phyloP scores from a whole-genome alignment of 2,113 vertebrate genomes.

The Sylvilagus bachmani region DNA sequence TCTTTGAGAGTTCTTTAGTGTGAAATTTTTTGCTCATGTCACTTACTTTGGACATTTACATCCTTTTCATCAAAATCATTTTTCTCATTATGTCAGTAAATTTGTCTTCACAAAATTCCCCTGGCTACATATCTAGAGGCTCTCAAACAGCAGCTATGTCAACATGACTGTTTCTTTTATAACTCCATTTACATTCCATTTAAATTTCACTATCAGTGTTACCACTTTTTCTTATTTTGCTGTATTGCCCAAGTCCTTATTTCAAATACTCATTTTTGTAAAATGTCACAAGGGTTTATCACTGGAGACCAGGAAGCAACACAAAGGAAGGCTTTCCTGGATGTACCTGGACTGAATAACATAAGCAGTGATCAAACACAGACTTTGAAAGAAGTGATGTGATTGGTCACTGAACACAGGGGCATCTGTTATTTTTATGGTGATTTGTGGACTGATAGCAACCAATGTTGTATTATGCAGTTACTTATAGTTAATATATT shows the following conservation, averaged over 20 bases:
- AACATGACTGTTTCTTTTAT: not conserved
- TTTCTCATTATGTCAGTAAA: slow-evolving; percentile 60
- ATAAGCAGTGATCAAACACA: not conserved
- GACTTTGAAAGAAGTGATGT: not conserved
- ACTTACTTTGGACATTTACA: not conserved
- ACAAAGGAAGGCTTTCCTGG: not conserved
- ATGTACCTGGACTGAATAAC: not conserved
- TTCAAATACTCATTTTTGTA: not conserved
- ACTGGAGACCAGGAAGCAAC: not conserved
- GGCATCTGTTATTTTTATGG: not conserved
- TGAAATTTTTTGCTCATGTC: not conserved
- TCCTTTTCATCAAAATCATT: slow-evolving; percentile 52
- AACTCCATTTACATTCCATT: not conserved
- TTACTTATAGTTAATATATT: not conserved
- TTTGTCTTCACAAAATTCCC: not conserved
- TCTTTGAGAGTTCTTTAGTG: slow-evolving; percentile 27
- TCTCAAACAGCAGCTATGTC: not conserved
- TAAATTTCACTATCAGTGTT: not conserved
- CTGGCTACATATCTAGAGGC: not conserved
- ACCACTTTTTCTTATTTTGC: not conserved
- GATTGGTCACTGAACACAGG: not conserved
- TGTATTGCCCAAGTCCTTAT: not conserved
- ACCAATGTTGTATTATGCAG: not conserved
- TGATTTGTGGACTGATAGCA: not conserved
- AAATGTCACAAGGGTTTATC: not conserved